Conservation (phyloP, 2,113 vertebrate genomes). For the Dromaius novaehollandiae region DNA sequence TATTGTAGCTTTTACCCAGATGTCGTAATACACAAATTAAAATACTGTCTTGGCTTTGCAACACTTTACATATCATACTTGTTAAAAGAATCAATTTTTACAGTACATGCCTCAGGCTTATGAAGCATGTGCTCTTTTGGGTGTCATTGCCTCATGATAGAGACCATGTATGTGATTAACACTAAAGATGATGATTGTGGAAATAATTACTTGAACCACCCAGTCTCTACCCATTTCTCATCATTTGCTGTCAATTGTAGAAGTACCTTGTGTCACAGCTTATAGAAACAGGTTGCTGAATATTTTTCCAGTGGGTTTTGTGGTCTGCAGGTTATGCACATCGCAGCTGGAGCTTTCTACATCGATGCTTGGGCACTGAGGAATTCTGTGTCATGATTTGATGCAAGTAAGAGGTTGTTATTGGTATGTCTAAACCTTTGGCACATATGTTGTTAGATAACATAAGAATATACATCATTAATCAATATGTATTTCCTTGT, state of each 20-base stretch:
- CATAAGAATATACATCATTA: not conserved
- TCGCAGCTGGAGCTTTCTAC: not conserved
- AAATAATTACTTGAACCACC: not conserved
- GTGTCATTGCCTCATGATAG: not conserved
- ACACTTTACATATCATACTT: not conserved
- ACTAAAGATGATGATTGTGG: not conserved
- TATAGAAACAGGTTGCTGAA: not conserved
- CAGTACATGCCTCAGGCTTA: not conserved
- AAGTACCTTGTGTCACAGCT: not conserved
- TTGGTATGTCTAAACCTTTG: not conserved
- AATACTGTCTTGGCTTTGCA: not conserved
- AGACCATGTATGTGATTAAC: not conserved
- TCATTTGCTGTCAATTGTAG: not conserved
- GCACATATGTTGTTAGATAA: not conserved
- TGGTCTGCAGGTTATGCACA: not conserved
- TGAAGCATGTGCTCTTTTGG: not conserved
- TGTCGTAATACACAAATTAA: rapidly evolving
- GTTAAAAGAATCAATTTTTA: not conserved
- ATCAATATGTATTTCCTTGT: not conserved
- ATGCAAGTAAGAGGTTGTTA: not conserved
- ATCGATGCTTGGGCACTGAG: not conserved
- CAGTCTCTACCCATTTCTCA: not conserved
- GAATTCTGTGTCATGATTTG: not conserved
- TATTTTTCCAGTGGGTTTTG: not conserved
- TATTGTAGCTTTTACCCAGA: not conserved